phyloP scores from a whole-genome alignment of 2,797 vertebrate genomes.

The Myotis findleyi region DNA sequence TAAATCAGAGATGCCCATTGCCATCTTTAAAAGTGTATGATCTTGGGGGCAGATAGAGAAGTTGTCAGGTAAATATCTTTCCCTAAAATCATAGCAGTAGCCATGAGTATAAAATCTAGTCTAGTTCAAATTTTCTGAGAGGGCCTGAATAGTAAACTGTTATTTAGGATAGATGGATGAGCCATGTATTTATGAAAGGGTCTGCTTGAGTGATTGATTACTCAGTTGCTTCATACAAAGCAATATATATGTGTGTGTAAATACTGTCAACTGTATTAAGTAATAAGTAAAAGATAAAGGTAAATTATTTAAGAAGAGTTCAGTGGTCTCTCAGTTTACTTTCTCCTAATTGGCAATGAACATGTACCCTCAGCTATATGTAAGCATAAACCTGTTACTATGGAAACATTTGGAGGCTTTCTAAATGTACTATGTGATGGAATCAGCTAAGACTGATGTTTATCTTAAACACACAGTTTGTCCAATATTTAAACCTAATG shows the following conservation, averaged over 20 bases:
- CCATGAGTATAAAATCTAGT: neutral
- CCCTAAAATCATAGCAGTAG: neutral
- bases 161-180: slow-evolving; percentile 5
- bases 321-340: slow-evolving; percentile 62
- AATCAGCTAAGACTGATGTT: slow-evolving; percentile 79
- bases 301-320: slow-evolving; percentile 53
- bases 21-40: slow-evolving; percentile 17
- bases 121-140: slow-evolving; percentile 48
- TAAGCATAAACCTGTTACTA: slow-evolving; percentile 77
- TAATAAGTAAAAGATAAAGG: slow-evolving; percentile 67
- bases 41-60: neutral
- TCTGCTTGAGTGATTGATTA: slow-evolving; percentile 14
- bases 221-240: neutral
- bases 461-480: slow-evolving; percentile 76
- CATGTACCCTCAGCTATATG: slow-evolving; percentile 69
- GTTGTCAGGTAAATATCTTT: neutral
- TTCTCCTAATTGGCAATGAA: slow-evolving; percentile 75
- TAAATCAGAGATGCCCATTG: neutral
- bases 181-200: neutral
- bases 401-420: slow-evolving; percentile 74
- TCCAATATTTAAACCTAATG: slow-evolving; percentile 83
- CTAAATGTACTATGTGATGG: slow-evolving; percentile 62
- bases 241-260: slow-evolving; percentile 12
- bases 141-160: slow-evolving; percentile 35
- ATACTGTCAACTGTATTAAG: slow-evolving; percentile 50